These are phyloP conservation scores for Drosophila guanche DNA, from an alignment of 1,140 invertebrate genomes.

Conservation along the genomic window DNA sequence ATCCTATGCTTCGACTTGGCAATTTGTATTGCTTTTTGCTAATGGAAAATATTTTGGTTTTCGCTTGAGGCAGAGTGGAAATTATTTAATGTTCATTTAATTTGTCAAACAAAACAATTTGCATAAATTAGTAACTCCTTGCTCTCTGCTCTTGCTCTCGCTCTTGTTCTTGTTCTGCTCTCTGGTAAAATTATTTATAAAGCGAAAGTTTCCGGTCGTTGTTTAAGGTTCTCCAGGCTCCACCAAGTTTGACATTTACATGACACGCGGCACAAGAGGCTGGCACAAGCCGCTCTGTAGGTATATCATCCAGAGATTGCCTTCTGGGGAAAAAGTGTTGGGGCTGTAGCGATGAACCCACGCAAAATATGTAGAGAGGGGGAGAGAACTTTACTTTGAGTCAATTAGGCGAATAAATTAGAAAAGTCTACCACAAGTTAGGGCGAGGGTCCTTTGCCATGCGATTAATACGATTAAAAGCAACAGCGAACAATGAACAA, in stretches of 20 bases:
- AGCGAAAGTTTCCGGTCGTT: slow-evolving; percentile 35
- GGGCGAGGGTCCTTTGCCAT: slow-evolving; percentile 26
- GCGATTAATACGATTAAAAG: slow-evolving; percentile 46
- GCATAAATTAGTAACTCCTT: slow-evolving; percentile 47
- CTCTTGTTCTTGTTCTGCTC: slow-evolving; percentile 15
- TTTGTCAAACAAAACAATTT: slow-evolving; percentile 61
- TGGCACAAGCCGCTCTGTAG: slow-evolving; percentile 1
- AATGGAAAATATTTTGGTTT: slow-evolving; percentile 40
- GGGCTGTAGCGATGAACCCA: slow-evolving; percentile 5
- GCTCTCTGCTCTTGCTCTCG: slow-evolving; percentile 20
- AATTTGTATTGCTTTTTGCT: neutral
- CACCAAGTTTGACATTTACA: slow-evolving; percentile 48
- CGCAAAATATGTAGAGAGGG: slow-evolving; percentile 28
- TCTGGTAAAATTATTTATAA: slow-evolving; percentile 54
- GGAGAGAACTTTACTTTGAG: slow-evolving; percentile 42
- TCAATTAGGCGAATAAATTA: slow-evolving; percentile 73
- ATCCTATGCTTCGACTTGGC: no score
- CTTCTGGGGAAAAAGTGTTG: no score
- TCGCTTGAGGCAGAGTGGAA: neutral
- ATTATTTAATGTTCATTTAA: slow-evolving; percentile 62
- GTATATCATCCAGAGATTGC: no score
- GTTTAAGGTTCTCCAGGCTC: neutral
- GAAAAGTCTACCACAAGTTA: slow-evolving; percentile 51
- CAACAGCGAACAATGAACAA: slow-evolving; percentile 48
- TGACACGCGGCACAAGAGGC: slow-evolving; percentile 26